These are phyloP conservation scores for Hartigia nigra DNA, from an alignment of 2,888 invertebrate species.

Conservation along the genomic window DNA sequence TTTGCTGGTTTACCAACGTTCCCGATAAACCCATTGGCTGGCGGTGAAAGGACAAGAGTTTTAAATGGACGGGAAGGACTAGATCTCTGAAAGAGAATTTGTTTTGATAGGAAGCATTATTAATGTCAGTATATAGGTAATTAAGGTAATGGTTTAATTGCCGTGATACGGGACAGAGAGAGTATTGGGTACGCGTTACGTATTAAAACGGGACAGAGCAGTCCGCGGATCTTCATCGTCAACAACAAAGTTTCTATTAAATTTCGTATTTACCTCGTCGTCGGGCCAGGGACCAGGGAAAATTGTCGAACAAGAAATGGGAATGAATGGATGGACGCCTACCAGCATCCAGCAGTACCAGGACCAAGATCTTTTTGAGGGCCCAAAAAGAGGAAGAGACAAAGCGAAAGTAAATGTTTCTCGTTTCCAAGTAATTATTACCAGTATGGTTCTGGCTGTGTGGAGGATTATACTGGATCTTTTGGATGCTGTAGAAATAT, in stretches of 20 bases:
- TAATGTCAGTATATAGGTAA: slow-evolving; percentile 46
- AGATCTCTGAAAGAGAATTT: background rate
- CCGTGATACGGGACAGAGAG: slow-evolving; percentile 21
- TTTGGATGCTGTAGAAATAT: background rate
- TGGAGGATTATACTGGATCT: background rate
- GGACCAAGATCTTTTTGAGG: too few species aligned
- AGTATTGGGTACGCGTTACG: background rate
- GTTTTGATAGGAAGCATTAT: slow-evolving; percentile 37
- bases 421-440: background rate
- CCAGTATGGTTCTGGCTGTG: background rate
- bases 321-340: background rate
- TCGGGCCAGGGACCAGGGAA: slow-evolving; percentile 29
- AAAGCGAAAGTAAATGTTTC: background rate
- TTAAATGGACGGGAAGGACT: background rate
- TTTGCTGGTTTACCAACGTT: too few species aligned
- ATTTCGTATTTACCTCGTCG: slow-evolving; percentile 48
- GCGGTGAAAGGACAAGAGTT: background rate
- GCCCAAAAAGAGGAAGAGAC: background rate
- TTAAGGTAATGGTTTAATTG: slow-evolving; percentile 51
- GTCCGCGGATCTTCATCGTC: slow-evolving; percentile 40
- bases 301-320: slow-evolving; percentile 34
- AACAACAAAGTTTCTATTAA: slow-evolving; percentile 51
- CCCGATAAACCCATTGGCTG: too few species aligned
- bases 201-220: slow-evolving; percentile 12
- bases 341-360: background rate